Conservation (phyloP, 2,888 invertebrate species). For the Onchidella celtica region DNA sequence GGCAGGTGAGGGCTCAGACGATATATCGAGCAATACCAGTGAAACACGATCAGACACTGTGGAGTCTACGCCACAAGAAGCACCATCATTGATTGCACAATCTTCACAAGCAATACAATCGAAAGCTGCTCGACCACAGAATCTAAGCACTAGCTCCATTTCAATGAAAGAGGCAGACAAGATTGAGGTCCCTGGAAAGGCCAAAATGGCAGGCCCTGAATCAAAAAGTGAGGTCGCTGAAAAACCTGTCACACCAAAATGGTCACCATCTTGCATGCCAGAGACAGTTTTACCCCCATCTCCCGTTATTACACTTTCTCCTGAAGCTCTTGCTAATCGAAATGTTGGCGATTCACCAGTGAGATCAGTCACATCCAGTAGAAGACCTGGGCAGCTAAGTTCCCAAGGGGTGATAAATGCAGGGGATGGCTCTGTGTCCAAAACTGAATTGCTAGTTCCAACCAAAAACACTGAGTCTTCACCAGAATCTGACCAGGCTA, state of each 20-base stretch:
- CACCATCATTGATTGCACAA: too few species aligned
- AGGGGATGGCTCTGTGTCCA: background rate
- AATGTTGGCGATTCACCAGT: background rate
- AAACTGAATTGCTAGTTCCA: background rate
- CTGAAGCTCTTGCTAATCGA: background rate
- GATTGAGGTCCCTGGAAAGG: too few species aligned
- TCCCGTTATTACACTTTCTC: background rate
- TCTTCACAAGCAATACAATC: too few species aligned
- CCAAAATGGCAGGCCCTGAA: background rate
- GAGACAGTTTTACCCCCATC: slow-evolving; percentile 10
- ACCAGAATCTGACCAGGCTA: background rate
- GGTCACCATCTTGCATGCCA: background rate
- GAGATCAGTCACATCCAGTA: background rate
- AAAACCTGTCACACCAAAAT: background rate
- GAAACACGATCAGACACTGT: too few species aligned
- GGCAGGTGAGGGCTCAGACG: too few species aligned
- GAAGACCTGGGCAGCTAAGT: background rate
- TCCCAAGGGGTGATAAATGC: too few species aligned
- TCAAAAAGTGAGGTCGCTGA: too few species aligned
- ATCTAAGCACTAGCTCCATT: too few species aligned
- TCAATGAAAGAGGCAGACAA: too few species aligned
- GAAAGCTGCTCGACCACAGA: too few species aligned
- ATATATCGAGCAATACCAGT: too few species aligned
- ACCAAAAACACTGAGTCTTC: background rate
- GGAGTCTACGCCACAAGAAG: too few species aligned